Base-by-base conservation (phyloP, 2,888 invertebrate genomes). In the Allygus modestus region DNA sequence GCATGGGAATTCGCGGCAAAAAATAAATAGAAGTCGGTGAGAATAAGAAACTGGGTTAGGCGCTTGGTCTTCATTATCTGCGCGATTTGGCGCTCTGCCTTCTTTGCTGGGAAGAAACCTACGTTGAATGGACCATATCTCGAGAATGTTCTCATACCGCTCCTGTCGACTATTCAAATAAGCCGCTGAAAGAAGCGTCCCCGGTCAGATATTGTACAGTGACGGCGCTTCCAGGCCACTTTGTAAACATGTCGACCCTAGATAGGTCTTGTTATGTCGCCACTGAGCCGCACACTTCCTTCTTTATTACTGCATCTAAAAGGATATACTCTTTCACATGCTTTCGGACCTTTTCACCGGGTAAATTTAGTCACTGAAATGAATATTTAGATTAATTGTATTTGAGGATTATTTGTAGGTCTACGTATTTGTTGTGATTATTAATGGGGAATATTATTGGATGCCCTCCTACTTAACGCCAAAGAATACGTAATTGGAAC, bases 41-140 rank as follows among this genome's bases (percentile, higher is more conserved):
- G 65, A 65, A 65, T 65, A 65, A 12, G 65, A 15, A 65, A 58
- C 28, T 65, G 65, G 65, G 65, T 65, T 65, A 65, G 65, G 54
- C 20, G 23, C 58, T 12, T 9, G 51, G 58, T 23, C 5, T 15
- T 51, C 58, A 58, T 58, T 65, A 65, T 65, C 2, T 23, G 15
- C 28, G 20, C 58, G 58, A 23, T 51, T 51, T 58, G 58, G 26
- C 58, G 65, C 7, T 23, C 23, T 58, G 51, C 17, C 51, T 51
- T 51, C 51, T n/a, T n/a, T 51, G n/a, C 58, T 15, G 58, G 12
- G 23, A 58, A 58, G 58, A 58, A 58, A 23, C 65, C 28, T 28
- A 58, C 46, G 17, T 15, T 28, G 28, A 65, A 65, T 65, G 65
- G 26, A 28, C 28, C 65, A 5, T 65, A 65, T 65, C 58, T 58